Evolutionary conservation across 2,888 invertebrate genomes (phyloP), one percentile per base, ranked within the genome.

Genomic region (Sinopyrophorus schimmeli): DNA sequence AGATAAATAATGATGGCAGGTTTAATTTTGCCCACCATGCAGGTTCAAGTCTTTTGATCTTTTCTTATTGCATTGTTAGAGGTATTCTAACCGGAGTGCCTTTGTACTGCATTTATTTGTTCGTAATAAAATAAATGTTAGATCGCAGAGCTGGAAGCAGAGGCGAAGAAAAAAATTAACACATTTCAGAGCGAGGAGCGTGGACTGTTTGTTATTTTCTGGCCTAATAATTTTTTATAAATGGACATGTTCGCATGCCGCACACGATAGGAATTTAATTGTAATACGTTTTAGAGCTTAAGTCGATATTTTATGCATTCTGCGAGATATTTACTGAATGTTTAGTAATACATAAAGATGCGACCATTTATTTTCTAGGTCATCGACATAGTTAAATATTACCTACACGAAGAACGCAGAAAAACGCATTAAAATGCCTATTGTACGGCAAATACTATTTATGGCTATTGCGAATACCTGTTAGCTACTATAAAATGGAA

Each of bases 301-400:
- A 20, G 37, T 2, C 20, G 14, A 43, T 43, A 38, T 31, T 46
- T 50, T 46, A 50, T 48, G 15, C 48, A 50, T 50, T 50, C 35
- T 30, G 30, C 26, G 27, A 40, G 40, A 50, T 30, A 26, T 16
- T 12, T 18, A 14, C n/a, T 31, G n/a, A 26, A 42, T 42, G 26
- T 42, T 35, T 48, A 42, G 7, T 18, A 24, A 35, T 38, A 35
- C 27, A 30, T 42, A 35, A 17, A 42, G 38, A 16, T 31, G 21
- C 39, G 34, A 23, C 43, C 23, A 43, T 49, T 43, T 43, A 39
- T 46, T 50, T 40, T 50, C 31, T 54, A 47, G 50, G 54, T 54
- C 54, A 47, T 35, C 49, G 54, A 54, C 54, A 54, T 42, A 54
- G 47, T 41, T 54, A 50, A 52, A 50, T 46, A 37, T 23, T 23